Evolutionary conservation across 2,113 vertebrate species (phyloP), one percentile per base, ranked within the genome.

Genomic region (Loxodonta africana): DNA sequence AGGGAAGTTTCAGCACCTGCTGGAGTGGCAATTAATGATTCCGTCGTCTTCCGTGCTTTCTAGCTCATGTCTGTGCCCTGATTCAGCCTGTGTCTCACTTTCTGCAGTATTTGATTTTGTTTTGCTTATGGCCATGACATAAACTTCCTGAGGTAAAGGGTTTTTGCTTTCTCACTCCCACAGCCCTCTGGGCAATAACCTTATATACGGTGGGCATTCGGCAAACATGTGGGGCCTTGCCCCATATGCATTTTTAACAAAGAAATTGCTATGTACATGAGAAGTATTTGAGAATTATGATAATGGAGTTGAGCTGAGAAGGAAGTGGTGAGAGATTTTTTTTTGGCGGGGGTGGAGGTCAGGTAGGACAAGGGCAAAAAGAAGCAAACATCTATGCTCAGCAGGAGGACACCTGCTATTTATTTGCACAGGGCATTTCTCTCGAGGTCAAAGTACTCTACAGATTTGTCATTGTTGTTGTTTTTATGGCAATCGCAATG

Each of bases 241-340:
- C 46, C 60, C 51, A 51, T 88, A 74, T 28, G 21, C 1, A 15
- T 60, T 83, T 93, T 82, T 86, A 96, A 63, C 44, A 82, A 62
- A 8, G 91, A 53, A 44, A 9, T 53, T 91, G 41, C n/a, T 62
- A 76, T 12, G 7, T 48, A 73, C 11, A 53, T n/a, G 80, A 78
- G 69, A 94, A 67, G 28, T 60, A 78, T 80, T 93, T 81, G 90
- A 91, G 80, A 97, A 89, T 95, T 93, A 74, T 0, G 4, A 44
- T 51, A 37, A 91, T 25, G 12, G 8, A 73, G 65, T 67, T 77
- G 78, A 90, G 67, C 5, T 88, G 57, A 90, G 21, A 73, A 78
- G 83, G 12, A 89, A 71, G 20, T n/a, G 74, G 14, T 51, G 37
- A 92, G 33, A 6, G 30, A 8, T 65, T 44, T 28, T 20, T 83